Evolutionary conservation across 2,113 vertebrate species (phyloP), one percentile per base, ranked within the genome.

Genomic region (Zootoca vivipara): DNA sequence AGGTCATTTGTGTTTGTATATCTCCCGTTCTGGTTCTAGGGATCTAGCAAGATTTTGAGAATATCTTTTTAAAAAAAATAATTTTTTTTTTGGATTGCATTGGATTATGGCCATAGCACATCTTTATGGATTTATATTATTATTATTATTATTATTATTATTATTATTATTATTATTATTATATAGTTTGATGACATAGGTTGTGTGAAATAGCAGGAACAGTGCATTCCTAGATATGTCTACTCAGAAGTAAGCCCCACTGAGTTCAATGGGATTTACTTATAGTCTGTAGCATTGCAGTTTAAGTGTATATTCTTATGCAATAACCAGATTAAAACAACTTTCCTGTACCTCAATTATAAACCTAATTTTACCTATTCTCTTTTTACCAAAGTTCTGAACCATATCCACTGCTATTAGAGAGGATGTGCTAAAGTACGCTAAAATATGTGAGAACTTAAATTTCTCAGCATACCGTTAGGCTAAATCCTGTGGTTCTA

Each of bases 391-490:
- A 20, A 78, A 65, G 81, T 79, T 74, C 88, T 70, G 52, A 87
- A 58, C 15, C 83, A 30, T 78, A 70, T 85, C 83, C 26, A 88
- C 22, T 89, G 80, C 38, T 89, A 87, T 79, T 90, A 90, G 85
- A 58, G 74, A 84, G 87, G 62, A 70, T 79, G 38, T 89, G 52
- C 58, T 86, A 93, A 92, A 91, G 1, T 3, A 0, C 0, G 80
- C 70, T 75, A 92, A 85, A 89, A 72, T 90, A 74, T 65, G 58
- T 91, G 92, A 92, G 35, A 83, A 92, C 87, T 10, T 0, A 30
- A 80, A 90, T 91, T 82, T 33, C 83, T 73, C 80, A 0, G 35
- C 35, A 10, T 80, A 79, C 1, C 22, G 30, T 6, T 78, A 85
- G 38, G 78, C 1, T 85, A 86, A 86, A 90, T 82, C 87, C 72